Evolutionary conservation across 2,888 invertebrate species (phyloP), one percentile per base, ranked within the genome.

Genomic region (Watsonalla binaria): DNA sequence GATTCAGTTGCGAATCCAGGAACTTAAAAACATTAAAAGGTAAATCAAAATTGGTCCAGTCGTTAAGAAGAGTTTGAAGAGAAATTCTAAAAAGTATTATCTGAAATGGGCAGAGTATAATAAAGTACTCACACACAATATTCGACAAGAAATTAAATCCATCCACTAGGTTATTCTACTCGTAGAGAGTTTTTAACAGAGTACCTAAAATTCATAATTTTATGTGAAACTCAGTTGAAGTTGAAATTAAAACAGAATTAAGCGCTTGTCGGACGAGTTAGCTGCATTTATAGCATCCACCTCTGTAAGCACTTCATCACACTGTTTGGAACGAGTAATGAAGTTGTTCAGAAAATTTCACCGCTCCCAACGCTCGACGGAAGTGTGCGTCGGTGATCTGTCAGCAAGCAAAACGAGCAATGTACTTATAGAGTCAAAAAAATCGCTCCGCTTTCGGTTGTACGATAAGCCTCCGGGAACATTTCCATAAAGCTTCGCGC

Each of bases 171-270:
- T 24, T 2, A 24, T 24, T 24, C 24, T 24, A 24, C 24, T 24
- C 47, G 6, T 33, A 24, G 47, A 47, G 47, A 48, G 35, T 53
- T 48, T 50, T 52, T 33, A 33, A 45, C 48, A 62, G 53, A 54
- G 62, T 61, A 66, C 65, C 58, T 57, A 54, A 58, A 70, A 69
- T 72, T 76, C 64, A 76, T 76, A 76, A 72, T 73, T 67, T 62
- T 62, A 61, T 64, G 62, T 37, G 51, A 64, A 76, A 73, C 68
- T 68, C 56, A 69, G 69, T 72, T 68, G 65, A 72, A 74, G 70
- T 72, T 69, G 61, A 70, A 77, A 80, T 80, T 79, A 72, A 76
- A 77, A 74, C 69, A 67, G 69, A 71, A 72, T 76, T 74, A 75
- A 78, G 66, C 64, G 65, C 62, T 65, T 63, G 67, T 68, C 68